Evolutionary conservation across 2,888 invertebrate genomes (phyloP), one percentile per base, ranked within the genome.

Genomic region (Pemphredon lugubris): DNA sequence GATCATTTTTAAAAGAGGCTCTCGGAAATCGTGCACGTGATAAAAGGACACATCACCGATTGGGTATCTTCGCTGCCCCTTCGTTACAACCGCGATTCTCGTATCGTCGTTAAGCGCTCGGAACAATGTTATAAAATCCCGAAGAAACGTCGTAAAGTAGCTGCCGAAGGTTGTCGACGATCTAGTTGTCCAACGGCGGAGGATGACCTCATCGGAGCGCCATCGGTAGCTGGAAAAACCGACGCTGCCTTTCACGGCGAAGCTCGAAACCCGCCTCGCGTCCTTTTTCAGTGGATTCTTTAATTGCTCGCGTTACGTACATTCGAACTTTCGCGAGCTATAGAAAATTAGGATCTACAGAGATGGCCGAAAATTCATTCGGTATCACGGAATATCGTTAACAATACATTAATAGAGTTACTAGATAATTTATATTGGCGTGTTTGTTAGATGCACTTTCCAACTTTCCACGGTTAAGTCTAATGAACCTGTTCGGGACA

Each of bases 171-270:
- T 60, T 42, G 55, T 60, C 50, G 68, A 40, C 40, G 59, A 85
- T 84, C 83, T 83, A 82, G 80, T 84, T 83, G 84, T 82, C 83
- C 79, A 83, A 79, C 79, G 79, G 79, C n/a, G 60, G 40, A 40
- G 74, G 81, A 86, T 86, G 85, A 86, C 83, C 85, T 87, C 86
- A 86, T 83, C 84, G 21, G 34, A 80, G 71, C 66, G 78, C 82
- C 82, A 83, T 83, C 83, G 81, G 76, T 77, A 57, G 65, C 67
- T 39, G 81, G 81, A 86, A 87, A 86, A 86, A 84, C 76, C 72
- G 77, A 82, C 83, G 82, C 77, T 77, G 83, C 84, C 85, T 85
- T 87, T 85, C 82, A 80, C 82, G 85, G 82, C 79, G 70, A 73
- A 7, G 2, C 16, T 1, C 14, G 14, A 30, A 16, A 20, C 13